A percentile compares a stretch with the other conserved stretches of the same genome.
Conservation (phyloP, 2,113 vertebrate genomes). For the Coturnix japonica region DNA sequence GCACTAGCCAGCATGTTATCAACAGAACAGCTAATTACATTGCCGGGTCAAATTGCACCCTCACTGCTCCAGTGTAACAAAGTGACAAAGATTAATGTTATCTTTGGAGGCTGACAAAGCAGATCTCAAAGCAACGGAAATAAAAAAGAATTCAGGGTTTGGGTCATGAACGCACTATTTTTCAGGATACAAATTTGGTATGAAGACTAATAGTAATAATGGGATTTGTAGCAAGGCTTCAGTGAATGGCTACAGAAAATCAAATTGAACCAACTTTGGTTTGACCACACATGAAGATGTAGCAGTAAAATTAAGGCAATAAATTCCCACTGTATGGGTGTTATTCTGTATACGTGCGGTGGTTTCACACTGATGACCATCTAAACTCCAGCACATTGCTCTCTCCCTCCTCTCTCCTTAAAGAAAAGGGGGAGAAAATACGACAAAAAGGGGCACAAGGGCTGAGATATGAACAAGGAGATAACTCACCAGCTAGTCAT, state of each 20-base stretch:
- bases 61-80: background rate
- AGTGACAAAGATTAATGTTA: background rate
- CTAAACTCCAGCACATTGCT: background rate
- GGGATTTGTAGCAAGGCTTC: background rate
- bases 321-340: background rate
- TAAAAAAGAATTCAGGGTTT: background rate
- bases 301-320: background rate
- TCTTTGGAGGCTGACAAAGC: background rate
- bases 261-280: background rate
- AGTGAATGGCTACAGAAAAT: background rate
- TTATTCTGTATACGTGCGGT: background rate
- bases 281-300: background rate
- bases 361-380: background rate
- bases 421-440: background rate
- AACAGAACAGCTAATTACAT: background rate
- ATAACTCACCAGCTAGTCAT: background rate
- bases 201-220: background rate
- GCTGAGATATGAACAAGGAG: background rate
- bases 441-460: background rate
- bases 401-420: background rate
- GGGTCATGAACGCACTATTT: background rate
- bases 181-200: background rate
- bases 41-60: background rate
- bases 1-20: background rate
- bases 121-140: background rate